A percentile compares a stretch with the other conserved stretches of the same genome.
Evolutionary conservation across 2,888 invertebrate species (phyloP).

Genomic region (Caenorhabditis becei): DNA sequence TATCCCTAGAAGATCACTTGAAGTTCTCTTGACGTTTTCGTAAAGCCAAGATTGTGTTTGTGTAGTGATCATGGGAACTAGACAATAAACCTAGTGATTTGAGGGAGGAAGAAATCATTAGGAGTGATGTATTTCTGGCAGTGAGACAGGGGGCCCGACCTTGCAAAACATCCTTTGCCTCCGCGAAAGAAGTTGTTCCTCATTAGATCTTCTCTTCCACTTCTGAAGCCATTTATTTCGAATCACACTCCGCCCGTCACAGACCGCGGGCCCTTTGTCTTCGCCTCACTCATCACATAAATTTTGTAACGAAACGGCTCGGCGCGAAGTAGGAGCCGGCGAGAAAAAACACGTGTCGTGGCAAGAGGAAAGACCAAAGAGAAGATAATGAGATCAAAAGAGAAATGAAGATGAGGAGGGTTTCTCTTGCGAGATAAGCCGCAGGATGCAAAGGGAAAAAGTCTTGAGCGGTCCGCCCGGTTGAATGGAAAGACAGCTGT

Average conservation of each 20-base stretch:
- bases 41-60: not conserved
- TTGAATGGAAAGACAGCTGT: constrained; percentile 55
- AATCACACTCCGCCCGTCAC: constrained; percentile 38
- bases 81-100: constrained; percentile 31
- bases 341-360: constrained; percentile 55
- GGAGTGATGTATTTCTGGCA: constrained; percentile 11
- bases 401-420: constrained; percentile 50
- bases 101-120: constrained; percentile 11
- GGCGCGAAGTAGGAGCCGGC: constrained; percentile 1
- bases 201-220: constrained; percentile 39
- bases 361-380: constrained; percentile 55
- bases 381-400: constrained; percentile 62
- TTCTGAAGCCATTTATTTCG: constrained; percentile 25
- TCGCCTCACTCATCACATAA: constrained; percentile 46
- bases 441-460: constrained; percentile 46
- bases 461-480: constrained; percentile 57
- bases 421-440: constrained; percentile 36
- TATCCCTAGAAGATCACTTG: not conserved
- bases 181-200: constrained; percentile 24
- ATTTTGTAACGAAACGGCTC: constrained; percentile 35
- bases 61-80: constrained; percentile 20
- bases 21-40: not conserved
- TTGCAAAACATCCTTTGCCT: constrained; percentile 1
- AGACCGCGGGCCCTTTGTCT: constrained; percentile 18
- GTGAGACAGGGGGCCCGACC: constrained; percentile 5